phyloP scores from a whole-genome alignment of 2,113 vertebrate genomes.

The Tragulus kanchil region DNA sequence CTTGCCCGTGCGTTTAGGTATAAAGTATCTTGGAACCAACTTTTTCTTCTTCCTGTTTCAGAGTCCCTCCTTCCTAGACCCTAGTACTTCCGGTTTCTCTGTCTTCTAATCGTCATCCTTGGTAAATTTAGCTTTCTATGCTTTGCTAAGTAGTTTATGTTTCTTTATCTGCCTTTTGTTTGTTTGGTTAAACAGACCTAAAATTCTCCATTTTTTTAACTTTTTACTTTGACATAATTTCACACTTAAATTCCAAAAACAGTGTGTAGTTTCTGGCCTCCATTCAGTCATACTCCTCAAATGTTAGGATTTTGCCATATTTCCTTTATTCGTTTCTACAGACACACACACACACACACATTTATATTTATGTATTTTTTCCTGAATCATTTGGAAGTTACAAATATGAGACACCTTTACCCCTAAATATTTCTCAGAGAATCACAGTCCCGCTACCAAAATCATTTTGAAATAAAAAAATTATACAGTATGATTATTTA shows the following conservation, averaged over 20 bases:
- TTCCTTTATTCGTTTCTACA: neutral
- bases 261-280: neutral
- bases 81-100: neutral
- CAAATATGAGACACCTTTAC: neutral
- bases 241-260: constrained; percentile 27
- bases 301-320: neutral
- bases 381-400: neutral
- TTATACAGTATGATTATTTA: neutral
- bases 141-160: neutral
- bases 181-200: neutral
- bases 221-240: constrained; percentile 47
- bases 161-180: neutral
- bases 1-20: neutral
- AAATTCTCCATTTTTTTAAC: neutral
- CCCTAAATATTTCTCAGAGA: neutral
- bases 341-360: neutral
- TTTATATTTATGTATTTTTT: neutral
- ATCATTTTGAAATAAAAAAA: neutral
- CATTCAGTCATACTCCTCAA: neutral
- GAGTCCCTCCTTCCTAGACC: neutral
- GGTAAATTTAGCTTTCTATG: neutral
- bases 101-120: neutral
- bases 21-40: neutral
- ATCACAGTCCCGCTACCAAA: neutral
- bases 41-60: neutral